Conservation (phyloP, 2,113 vertebrate genomes). For the Hoplias malabaricus region DNA sequence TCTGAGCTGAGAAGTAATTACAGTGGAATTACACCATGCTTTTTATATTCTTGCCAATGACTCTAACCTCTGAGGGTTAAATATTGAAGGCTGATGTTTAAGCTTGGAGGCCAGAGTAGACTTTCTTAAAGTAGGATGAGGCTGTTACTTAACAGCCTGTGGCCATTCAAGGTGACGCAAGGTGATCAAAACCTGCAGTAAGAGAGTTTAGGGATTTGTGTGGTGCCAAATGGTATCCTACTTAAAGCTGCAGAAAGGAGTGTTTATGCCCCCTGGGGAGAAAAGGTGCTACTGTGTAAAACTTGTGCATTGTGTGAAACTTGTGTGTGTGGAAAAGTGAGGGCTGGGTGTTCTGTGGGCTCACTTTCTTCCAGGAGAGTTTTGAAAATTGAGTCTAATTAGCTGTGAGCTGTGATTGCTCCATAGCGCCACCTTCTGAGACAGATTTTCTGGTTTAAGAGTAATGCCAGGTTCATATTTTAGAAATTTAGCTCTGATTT, state of each 20-base stretch:
- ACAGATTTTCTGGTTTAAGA: not conserved
- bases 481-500: too few relatives aligned
- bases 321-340: not conserved
- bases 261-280: not conserved
- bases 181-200: slow-evolving; percentile 3
- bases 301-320: not conserved
- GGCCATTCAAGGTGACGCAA: not conserved
- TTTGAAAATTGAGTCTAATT: not conserved
- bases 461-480: too few relatives aligned
- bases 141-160: not conserved
- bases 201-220: not conserved
- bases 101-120: not conserved
- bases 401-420: not conserved
- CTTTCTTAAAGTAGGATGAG: not conserved
- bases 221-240: not conserved
- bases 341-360: not conserved
- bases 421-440: not conserved
- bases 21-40: too few relatives aligned
- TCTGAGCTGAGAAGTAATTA: too few relatives aligned
- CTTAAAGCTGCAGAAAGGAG: not conserved
- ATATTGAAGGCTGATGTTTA: not conserved
- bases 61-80: not conserved
- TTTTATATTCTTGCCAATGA: too few relatives aligned
- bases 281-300: not conserved
- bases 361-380: not conserved